Evolutionary conservation across 2,797 vertebrate species (phyloP).

Genomic region (Sebastes steindachneri): DNA sequence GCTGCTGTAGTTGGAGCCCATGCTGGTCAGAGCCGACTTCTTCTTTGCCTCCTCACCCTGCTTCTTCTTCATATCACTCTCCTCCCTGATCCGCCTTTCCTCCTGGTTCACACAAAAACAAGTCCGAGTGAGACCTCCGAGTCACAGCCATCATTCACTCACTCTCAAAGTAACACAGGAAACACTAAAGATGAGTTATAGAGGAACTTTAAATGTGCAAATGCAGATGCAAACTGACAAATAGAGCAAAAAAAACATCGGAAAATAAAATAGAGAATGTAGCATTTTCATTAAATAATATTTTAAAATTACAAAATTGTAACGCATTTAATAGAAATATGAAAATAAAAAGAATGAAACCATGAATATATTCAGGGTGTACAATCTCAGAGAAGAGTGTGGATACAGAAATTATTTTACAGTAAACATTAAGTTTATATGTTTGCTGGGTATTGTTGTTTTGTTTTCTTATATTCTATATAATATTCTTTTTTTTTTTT

Average conservation of each 20-base stretch:
- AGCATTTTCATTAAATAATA: not conserved
- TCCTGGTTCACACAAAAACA: slow-evolving; percentile 81
- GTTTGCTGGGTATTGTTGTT: too few species aligned
- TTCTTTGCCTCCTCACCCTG: slow-evolving; percentile 95
- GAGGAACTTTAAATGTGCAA: not conserved
- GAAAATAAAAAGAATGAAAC: not conserved
- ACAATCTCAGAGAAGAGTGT: not conserved
- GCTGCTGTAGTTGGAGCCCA: slow-evolving; percentile 97
- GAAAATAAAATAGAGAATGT: not conserved
- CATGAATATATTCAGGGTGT: too few species aligned
- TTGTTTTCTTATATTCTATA: too few species aligned
- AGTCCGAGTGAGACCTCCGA: slow-evolving; percentile 19
- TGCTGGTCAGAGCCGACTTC: slow-evolving; percentile 96
- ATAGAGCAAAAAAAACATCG: not conserved
- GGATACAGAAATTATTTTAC: not conserved
- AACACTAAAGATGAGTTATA: not conserved
- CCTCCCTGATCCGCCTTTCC: slow-evolving; percentile 93
- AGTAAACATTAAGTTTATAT: too few species aligned
- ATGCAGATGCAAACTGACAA: not conserved
- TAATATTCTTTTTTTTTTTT: too few species aligned
- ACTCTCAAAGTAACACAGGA: not conserved
- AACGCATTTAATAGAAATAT: not conserved
- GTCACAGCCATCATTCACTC: not conserved
- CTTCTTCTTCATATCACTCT: slow-evolving; percentile 88
- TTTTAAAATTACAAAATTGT: not conserved